Evolutionary conservation across 2,888 invertebrate genomes (phyloP).

Genomic region (Lapara coniferarum): DNA sequence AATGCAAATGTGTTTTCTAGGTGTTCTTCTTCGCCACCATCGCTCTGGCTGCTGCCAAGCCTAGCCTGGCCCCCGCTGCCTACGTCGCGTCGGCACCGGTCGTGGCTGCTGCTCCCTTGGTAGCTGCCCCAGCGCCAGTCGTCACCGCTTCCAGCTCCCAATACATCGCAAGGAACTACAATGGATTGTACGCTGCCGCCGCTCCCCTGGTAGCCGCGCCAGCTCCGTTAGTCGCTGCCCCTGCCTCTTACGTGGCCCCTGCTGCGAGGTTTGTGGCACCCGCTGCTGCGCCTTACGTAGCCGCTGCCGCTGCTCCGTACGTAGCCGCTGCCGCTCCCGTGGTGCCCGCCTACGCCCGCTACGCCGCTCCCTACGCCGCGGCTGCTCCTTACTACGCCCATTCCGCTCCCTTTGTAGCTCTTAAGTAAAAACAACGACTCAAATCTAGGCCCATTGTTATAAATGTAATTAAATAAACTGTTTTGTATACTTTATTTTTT

Average conservation of each 20-base stretch:
- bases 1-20: constrained; percentile 49
- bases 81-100: constrained; percentile 69
- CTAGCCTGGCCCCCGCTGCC: constrained; percentile 65
- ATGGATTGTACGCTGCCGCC: constrained; percentile 68
- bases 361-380: constrained; percentile 39
- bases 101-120: constrained; percentile 71
- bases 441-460: constrained; percentile 43
- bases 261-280: constrained; percentile 44
- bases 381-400: constrained; percentile 57
- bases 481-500: constrained; percentile 31
- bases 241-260: constrained; percentile 45
- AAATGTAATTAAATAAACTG: constrained; percentile 34
- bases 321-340: constrained; percentile 47
- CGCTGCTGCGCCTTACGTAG: constrained; percentile 44
- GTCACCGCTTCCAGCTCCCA: constrained; percentile 63
- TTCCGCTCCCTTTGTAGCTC: constrained; percentile 64
- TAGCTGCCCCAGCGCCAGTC: constrained; percentile 58
- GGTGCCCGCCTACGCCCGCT: constrained; percentile 39
- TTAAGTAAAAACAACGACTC: constrained; percentile 51
- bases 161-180: constrained; percentile 49
- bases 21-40: constrained; percentile 64
- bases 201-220: constrained; percentile 71
- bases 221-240: constrained; percentile 51
- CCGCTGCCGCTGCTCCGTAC: constrained; percentile 53
- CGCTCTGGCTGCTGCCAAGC: constrained; percentile 64